These are phyloP conservation scores for Ischnura elegans DNA, from an alignment of 2,888 invertebrate genomes.

Conservation along the genomic window DNA sequence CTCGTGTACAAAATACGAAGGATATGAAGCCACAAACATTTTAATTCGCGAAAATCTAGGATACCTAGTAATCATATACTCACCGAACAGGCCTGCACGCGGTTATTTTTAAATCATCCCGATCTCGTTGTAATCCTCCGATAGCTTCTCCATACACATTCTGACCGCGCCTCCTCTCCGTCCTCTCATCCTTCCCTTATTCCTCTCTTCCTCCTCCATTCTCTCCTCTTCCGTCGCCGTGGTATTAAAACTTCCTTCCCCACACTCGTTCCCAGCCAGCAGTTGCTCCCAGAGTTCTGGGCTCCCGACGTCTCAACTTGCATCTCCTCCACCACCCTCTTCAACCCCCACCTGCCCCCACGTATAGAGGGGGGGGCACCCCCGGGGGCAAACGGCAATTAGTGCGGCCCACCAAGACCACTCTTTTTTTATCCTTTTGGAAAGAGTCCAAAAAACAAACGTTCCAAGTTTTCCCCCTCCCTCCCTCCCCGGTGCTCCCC, in stretches of 20 bases:
- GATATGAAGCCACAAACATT: too few species aligned
- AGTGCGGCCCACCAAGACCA: background rate
- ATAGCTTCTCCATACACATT: too few species aligned
- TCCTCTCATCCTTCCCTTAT: background rate
- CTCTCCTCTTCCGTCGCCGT: background rate
- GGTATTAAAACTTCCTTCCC: slow-evolving; percentile 46
- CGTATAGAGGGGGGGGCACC: background rate
- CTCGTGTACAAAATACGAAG: too few species aligned
- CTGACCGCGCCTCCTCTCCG: too few species aligned
- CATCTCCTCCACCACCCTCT: background rate
- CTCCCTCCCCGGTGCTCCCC: background rate
- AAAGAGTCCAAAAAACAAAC: slow-evolving; percentile 47
- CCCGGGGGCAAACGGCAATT: slow-evolving; percentile 31
- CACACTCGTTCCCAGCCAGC: background rate
- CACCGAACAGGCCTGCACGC: too few species aligned
- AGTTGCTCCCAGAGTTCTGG: slow-evolving; percentile 10
- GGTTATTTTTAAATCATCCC: too few species aligned
- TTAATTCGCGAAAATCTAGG: too few species aligned
- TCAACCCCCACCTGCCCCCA: too few species aligned
- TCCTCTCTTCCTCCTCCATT: background rate
- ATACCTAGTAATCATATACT: too few species aligned
- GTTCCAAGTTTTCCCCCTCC: slow-evolving; percentile 50
- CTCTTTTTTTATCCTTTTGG: slow-evolving; percentile 5
- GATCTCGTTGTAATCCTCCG: too few species aligned
- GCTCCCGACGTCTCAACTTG: slow-evolving; percentile 46